Evolutionary conservation across 2,113 vertebrate species (phyloP).

Genomic region (Acanthochromis polyacanthus): DNA sequence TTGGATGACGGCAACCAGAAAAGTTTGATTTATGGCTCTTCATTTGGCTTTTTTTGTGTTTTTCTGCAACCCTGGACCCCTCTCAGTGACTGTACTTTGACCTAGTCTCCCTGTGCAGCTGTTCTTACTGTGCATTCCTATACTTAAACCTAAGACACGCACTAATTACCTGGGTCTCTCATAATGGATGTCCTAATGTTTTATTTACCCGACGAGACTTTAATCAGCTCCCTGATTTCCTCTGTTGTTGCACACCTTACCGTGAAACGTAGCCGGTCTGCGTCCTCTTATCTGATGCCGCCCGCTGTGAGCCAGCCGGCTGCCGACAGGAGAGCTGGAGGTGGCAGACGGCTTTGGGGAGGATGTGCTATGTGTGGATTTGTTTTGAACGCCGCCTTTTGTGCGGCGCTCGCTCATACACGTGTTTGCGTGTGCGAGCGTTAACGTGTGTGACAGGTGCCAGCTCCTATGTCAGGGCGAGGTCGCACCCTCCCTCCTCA

Average conservation of each 20-base stretch:
- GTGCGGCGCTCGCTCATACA: constrained; percentile 30
- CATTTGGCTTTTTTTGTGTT: not conserved
- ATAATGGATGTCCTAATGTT: constrained; percentile 73
- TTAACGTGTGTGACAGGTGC: constrained; percentile 70
- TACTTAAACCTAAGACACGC: constrained; percentile 51
- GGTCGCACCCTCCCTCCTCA: constrained; percentile 77
- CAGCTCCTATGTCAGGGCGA: constrained; percentile 79
- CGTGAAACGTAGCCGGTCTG: constrained; percentile 54
- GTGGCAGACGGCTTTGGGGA: constrained; percentile 61
- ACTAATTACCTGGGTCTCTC: constrained; percentile 71
- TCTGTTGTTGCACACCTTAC: constrained; percentile 58
- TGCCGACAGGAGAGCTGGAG: constrained; percentile 59
- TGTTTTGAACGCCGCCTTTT: constrained; percentile 22
- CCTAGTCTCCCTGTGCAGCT: constrained; percentile 37
- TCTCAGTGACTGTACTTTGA: constrained; percentile 13
- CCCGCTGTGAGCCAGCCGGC: constrained; percentile 58
- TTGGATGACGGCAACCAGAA: not conserved
- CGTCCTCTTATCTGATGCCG: constrained; percentile 55
- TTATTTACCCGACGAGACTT: constrained; percentile 76
- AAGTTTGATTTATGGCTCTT: constrained; percentile 21
- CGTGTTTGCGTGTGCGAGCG: constrained; percentile 43
- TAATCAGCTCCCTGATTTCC: constrained; percentile 75
- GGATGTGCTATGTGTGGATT: constrained; percentile 49
- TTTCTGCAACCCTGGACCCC: not conserved
- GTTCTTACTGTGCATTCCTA: constrained; percentile 47